Conservation (phyloP, 2,888 invertebrate species). For the Mylabris sibirica region DNA sequence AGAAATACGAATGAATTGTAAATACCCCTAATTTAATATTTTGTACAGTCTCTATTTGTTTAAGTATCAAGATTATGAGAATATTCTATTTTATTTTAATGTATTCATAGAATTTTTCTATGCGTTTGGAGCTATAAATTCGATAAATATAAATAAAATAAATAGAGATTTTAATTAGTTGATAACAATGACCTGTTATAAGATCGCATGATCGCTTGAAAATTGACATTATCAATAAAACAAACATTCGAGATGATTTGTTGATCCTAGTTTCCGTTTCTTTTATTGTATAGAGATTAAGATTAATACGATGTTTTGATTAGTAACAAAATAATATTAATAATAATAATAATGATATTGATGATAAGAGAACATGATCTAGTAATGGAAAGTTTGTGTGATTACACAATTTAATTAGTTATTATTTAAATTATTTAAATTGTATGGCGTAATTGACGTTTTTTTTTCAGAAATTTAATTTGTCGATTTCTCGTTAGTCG, state of each 20-base stretch:
- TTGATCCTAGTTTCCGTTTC: neutral
- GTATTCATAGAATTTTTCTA: neutral
- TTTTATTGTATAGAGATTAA: neutral
- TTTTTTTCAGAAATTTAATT: neutral
- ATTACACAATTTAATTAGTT: no score
- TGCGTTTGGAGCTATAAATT: neutral
- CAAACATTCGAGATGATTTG: neutral
- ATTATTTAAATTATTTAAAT: neutral
- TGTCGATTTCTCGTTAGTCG: neutral
- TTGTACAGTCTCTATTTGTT: neutral
- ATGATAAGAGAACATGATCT: neutral
- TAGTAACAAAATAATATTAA: neutral
- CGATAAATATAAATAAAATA: neutral
- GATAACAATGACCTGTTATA: neutral
- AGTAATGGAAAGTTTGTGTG: neutral
- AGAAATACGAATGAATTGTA: no score
- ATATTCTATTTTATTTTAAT: neutral
- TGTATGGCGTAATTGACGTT: neutral
- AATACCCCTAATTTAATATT: no score
- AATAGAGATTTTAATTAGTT: neutral
- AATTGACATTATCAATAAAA: neutral
- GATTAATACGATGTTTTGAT: neutral
- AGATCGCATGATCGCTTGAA: neutral
- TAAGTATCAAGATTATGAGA: neutral
- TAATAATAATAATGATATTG: neutral